Conservation (phyloP, 2,113 vertebrate species). For the Forbesichthys papilliferus region DNA sequence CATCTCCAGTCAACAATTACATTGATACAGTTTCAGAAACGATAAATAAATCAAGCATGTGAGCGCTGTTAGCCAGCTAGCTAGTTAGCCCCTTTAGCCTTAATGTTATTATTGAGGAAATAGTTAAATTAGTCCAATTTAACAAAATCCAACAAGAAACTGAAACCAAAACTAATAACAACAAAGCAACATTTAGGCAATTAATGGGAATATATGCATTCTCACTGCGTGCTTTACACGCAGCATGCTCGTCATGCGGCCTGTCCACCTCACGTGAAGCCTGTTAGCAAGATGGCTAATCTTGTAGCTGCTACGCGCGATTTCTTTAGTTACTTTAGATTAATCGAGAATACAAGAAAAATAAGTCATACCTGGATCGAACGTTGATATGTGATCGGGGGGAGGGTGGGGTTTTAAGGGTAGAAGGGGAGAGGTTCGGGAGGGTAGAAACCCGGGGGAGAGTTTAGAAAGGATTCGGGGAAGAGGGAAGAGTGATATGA, state of each 20-base stretch:
- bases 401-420: slow-evolving; percentile 80
- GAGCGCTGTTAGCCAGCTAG: slow-evolving; percentile 56
- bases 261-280: slow-evolving; percentile 49
- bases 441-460: slow-evolving; percentile 81
- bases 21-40: slow-evolving; percentile 1
- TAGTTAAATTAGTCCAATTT: not conserved
- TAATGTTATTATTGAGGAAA: not conserved
- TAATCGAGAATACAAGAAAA: slow-evolving; percentile 20
- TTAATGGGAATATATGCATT: slow-evolving; percentile 6
- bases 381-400: slow-evolving; percentile 64
- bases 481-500: slow-evolving; percentile 82
- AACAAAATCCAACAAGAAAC: accelerated
- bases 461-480: slow-evolving; percentile 83
- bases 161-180: not conserved
- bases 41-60: slow-evolving; percentile 71
- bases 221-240: slow-evolving; percentile 16
- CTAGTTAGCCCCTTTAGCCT: slow-evolving; percentile 16
- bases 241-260: slow-evolving; percentile 57
- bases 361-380: slow-evolving; percentile 64
- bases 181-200: slow-evolving; percentile 12
- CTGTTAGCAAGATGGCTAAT: slow-evolving; percentile 57
- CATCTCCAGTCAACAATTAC: slow-evolving; percentile 46
- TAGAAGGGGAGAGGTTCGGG: slow-evolving; percentile 83
- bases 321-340: slow-evolving; percentile 55
- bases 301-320: slow-evolving; percentile 53